These are phyloP conservation scores for Cyanocitta stelleri DNA, from an alignment of 2,113 vertebrate species.

Conservation along the genomic window DNA sequence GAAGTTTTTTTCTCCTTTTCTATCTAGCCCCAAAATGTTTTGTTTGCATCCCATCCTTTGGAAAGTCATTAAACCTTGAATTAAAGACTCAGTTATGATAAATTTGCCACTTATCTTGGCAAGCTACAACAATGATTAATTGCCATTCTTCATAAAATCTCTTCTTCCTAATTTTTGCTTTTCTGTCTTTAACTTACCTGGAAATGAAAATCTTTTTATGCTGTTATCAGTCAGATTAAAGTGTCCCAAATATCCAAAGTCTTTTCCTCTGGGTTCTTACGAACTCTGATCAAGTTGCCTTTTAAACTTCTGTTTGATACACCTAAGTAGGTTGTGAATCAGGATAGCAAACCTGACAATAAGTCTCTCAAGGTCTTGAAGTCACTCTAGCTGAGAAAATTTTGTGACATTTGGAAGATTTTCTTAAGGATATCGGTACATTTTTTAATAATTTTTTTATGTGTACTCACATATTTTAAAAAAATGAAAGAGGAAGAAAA, in stretches of 20 bases:
- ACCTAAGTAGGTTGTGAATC: not conserved
- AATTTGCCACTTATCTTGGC: not conserved
- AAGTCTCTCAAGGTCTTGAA: not conserved
- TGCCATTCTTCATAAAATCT: not conserved
- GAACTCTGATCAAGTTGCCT: not conserved
- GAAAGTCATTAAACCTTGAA: not conserved
- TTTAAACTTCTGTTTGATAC: not conserved
- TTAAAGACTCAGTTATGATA: not conserved
- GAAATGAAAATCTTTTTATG: not conserved
- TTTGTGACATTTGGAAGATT: not conserved
- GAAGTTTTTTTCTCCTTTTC: not conserved
- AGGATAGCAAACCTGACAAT: not conserved
- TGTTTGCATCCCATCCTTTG: not conserved
- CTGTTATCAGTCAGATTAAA: not conserved
- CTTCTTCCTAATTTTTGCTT: not conserved
- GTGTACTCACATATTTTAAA: not conserved
- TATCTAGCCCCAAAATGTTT: not conserved
- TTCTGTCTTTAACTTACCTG: not conserved
- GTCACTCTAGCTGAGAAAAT: not conserved
- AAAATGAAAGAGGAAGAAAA: not conserved
- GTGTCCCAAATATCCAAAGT: not conserved
- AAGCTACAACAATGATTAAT: not conserved
- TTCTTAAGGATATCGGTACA: not conserved
- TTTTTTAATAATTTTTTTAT: not conserved
- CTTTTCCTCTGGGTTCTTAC: not conserved